phyloP scores from a whole-genome alignment of 1,140 invertebrate genomes.

The Coelopa frigida region DNA sequence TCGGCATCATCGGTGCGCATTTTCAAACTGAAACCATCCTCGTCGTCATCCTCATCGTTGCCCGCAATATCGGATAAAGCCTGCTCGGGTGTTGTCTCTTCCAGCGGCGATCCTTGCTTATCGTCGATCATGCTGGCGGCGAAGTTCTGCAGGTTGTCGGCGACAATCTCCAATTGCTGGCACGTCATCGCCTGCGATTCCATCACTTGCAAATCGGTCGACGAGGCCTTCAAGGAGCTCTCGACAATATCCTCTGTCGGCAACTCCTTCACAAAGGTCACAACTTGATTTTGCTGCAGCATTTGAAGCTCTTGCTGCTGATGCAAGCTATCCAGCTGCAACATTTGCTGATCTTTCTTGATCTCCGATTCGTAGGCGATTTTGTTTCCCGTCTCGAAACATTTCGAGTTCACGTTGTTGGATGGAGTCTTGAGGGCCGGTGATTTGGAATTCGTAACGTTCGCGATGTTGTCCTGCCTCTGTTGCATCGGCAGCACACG shows the following conservation, averaged over 20 bases:
- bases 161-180: slow-evolving; percentile 6
- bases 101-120: too few relatives aligned
- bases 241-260: too few relatives aligned
- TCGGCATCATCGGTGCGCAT: slow-evolving; percentile 33
- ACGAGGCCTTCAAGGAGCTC: too few relatives aligned
- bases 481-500: slow-evolving; percentile 66
- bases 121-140: too few relatives aligned
- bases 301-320: slow-evolving; percentile 14
- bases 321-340: slow-evolving; percentile 19
- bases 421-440: slow-evolving; percentile 6
- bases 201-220: slow-evolving; percentile 22
- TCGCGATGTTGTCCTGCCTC: slow-evolving; percentile 19
- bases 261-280: slow-evolving; percentile 1
- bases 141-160: slow-evolving; percentile 9
- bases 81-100: slow-evolving; percentile 4
- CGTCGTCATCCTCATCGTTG: slow-evolving; percentile 33
- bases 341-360: slow-evolving; percentile 21
- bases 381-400: slow-evolving; percentile 13
- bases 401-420: slow-evolving; percentile 11
- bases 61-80: slow-evolving; percentile 4
- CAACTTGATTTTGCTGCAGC: neutral
- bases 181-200: slow-evolving; percentile 12
- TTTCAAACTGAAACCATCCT: slow-evolving; percentile 36
- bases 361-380: slow-evolving; percentile 28
- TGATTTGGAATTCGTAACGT: neutral